Evolutionary conservation across 37 sponge, comb jelly and placozoan species (phyloP).

Genomic region (Aplysina aerophoba): DNA sequence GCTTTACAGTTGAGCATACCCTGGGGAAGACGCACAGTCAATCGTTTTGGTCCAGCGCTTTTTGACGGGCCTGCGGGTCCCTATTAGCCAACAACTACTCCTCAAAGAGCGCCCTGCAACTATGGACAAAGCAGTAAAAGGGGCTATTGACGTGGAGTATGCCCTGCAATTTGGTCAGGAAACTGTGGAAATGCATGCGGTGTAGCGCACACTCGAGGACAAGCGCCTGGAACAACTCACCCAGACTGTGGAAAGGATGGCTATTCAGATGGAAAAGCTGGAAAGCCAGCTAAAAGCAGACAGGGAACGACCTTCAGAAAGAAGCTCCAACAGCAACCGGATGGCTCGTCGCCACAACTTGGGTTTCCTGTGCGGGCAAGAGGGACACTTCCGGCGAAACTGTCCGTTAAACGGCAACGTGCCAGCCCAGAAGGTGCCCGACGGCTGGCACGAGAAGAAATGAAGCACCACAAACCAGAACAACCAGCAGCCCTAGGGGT

Average conservation of each 20-base stretch:
- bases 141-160: slow-evolving; percentile 38
- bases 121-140: slow-evolving; percentile 29
- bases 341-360: background rate
- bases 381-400: slow-evolving; percentile 1
- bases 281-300: background rate
- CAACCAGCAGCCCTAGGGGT: no score
- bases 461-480: no score
- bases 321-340: background rate
- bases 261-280: background rate
- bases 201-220: background rate
- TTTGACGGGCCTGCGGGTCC: slow-evolving; percentile 32
- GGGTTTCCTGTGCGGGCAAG: background rate
- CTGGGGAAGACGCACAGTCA: slow-evolving; percentile 28
- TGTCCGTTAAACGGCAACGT: background rate
- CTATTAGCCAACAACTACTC: slow-evolving; percentile 35
- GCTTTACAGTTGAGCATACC: slow-evolving; percentile 40
- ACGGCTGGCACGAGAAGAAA: no score
- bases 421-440: no score
- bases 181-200: background rate
- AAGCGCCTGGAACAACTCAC: background rate
- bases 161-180: slow-evolving; percentile 3
- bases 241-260: slow-evolving; percentile 1
- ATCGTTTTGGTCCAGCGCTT: slow-evolving; percentile 41
- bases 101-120: slow-evolving; percentile 27
- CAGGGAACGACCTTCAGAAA: background rate